These are phyloP conservation scores for Zootermopsis nevadensis DNA, from an alignment of 2,888 invertebrate genomes.

Conservation along the genomic window DNA sequence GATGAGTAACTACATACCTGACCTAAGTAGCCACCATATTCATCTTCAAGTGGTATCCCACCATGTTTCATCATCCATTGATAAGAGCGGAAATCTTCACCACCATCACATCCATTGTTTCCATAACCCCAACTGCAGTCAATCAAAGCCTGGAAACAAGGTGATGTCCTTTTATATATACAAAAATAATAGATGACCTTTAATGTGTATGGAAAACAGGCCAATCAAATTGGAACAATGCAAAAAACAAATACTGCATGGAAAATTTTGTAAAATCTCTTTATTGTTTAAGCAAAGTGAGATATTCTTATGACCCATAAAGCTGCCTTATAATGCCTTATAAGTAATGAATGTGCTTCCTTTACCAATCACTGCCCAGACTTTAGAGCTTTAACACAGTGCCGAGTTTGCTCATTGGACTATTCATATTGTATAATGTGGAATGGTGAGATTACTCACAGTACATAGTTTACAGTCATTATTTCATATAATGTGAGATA, in stretches of 20 bases:
- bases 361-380: background rate
- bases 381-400: background rate
- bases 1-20: slow-evolving; percentile 68
- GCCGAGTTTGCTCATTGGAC: no score
- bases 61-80: slow-evolving; percentile 92
- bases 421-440: no score
- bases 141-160: slow-evolving; percentile 73
- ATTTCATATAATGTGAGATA: no score
- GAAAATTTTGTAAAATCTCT: no score
- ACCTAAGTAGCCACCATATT: slow-evolving; percentile 92
- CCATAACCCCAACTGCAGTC: slow-evolving; percentile 98
- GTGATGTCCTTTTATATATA: background rate
- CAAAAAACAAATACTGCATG: background rate
- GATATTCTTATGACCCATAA: no score
- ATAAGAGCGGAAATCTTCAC: slow-evolving; percentile 95
- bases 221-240: no score
- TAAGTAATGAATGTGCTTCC: no score
- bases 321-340: no score
- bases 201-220: no score
- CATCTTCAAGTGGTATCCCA: slow-evolving; percentile 89
- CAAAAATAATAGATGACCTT: background rate
- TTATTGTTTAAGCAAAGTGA: no score
- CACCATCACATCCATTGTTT: slow-evolving; percentile 97
- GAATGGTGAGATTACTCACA: no score
- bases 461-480: no score